Percentiles rank a stretch among this genome's conserved stretches.
Evolutionary conservation across 2,113 vertebrate genomes (phyloP).

Genomic region (Heterocephalus glaber): DNA sequence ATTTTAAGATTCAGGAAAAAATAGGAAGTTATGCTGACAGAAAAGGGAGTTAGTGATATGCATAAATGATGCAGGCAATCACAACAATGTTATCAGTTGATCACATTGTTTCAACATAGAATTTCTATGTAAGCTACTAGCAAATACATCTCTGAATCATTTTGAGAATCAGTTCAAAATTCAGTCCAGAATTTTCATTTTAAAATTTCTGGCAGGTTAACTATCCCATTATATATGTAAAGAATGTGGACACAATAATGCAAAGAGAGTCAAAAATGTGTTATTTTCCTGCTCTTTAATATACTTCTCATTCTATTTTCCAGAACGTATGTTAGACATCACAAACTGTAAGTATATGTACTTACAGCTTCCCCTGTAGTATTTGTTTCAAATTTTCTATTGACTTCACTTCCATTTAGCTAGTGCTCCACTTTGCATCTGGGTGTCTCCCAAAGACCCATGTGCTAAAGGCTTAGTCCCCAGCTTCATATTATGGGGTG

Average conservation of each 20-base stretch:
- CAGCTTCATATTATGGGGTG: background rate
- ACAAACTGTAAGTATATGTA: background rate
- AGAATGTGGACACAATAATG: background rate
- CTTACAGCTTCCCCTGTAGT: background rate
- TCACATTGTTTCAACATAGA: background rate
- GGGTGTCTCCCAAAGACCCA: background rate
- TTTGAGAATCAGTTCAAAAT: background rate
- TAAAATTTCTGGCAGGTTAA: conserved; percentile 4
- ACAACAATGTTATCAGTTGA: background rate
- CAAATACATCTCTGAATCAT: background rate
- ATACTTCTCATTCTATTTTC: background rate
- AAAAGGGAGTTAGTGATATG: background rate
- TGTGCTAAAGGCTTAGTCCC: background rate
- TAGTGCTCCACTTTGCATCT: background rate
- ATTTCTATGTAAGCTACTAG: background rate
- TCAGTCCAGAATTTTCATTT: background rate
- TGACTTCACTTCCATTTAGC: background rate
- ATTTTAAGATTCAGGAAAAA: background rate
- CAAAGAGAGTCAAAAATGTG: background rate
- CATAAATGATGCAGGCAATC: background rate
- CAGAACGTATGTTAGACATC: background rate
- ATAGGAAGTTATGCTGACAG: background rate
- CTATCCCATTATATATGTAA: background rate
- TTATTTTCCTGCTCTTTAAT: background rate
- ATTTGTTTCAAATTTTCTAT: background rate